Evolutionary conservation across 1,140 invertebrate genomes (phyloP), one percentile per base, ranked within the genome.

Genomic region (Drusus annulatus): DNA sequence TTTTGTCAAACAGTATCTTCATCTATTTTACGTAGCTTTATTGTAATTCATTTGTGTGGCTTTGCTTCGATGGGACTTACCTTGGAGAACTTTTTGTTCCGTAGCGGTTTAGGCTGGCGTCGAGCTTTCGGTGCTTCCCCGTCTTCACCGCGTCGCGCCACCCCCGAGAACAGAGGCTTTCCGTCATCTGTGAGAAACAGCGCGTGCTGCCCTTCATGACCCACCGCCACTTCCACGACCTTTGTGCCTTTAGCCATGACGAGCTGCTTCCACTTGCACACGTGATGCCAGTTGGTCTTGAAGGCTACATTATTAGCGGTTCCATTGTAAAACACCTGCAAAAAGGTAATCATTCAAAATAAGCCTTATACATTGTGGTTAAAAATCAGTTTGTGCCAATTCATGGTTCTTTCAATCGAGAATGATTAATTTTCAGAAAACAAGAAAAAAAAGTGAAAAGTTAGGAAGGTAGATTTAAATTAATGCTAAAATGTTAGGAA

Each of bases 171-270:
- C 81, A 94, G 94, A 0, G 96, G 95, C 7, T 93, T 93, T 0
- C 97, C 98, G 87, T 98, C 97, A 81, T 98, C 97, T 60, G 96
- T 92, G 5, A 99, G 91, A 4, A 99, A 87, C 63, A 98, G 89
- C 0, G 95, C 96, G 89, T 99, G 97, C 45, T 96, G 92, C 10
- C 97, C 97, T 85, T 99, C 98, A 86, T 99, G 98, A 0, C 98
- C 98, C 17, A 97, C 93, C 0, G 96, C 93, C 82, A 97, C 92
- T 87, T 98, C 93, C 0, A 91, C 86, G 77, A 97, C 93, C 84
- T 36, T 93, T 94, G 36, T 93, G 93, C 78, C 93, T 91, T 90
- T 97, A 96, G 0, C 93, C 93, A 77, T 89, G 7, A 54, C 87
- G 84, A 90, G 87, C 1, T 88, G 76, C 3, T 85, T 87, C 89